These are phyloP conservation scores for Atrichornis clamosus DNA, from an alignment of 2,113 vertebrate species.

Conservation along the genomic window DNA sequence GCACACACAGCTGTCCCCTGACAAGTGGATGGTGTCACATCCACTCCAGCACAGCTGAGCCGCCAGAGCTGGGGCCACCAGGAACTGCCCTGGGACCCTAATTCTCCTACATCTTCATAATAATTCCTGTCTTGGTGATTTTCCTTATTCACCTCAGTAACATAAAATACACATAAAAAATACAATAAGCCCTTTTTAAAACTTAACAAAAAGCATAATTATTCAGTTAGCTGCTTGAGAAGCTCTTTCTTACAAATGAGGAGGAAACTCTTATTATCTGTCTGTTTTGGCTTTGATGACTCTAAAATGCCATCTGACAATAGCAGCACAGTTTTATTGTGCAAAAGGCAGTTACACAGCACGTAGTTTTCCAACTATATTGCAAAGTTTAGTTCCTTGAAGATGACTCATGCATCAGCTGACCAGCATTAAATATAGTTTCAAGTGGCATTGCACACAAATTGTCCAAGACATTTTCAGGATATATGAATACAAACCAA, in stretches of 20 bases:
- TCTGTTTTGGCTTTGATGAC: neutral
- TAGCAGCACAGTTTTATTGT: neutral
- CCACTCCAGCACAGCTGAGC: fast-evolving
- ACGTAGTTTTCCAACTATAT: neutral
- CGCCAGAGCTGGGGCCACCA: neutral
- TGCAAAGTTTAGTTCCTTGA: neutral
- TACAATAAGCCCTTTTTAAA: neutral
- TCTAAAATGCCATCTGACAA: neutral
- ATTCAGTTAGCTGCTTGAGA: neutral
- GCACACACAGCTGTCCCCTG: neutral
- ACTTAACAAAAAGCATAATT: neutral
- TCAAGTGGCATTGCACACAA: neutral
- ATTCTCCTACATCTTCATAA: neutral
- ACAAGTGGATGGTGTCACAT: neutral
- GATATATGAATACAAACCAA: neutral
- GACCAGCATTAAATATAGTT: neutral
- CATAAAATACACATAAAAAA: neutral
- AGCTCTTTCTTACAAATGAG: neutral
- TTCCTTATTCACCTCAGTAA: neutral
- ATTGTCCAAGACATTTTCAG: neutral
- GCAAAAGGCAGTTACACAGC: neutral
- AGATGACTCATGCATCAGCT: neutral
- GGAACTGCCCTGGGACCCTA: neutral
- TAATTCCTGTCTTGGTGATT: neutral
- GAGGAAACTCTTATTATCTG: neutral